A percentile compares a stretch with the other conserved stretches of the same genome.
Conservation (phyloP, 2,888 invertebrate species). For the Pyrgus malvae region DNA sequence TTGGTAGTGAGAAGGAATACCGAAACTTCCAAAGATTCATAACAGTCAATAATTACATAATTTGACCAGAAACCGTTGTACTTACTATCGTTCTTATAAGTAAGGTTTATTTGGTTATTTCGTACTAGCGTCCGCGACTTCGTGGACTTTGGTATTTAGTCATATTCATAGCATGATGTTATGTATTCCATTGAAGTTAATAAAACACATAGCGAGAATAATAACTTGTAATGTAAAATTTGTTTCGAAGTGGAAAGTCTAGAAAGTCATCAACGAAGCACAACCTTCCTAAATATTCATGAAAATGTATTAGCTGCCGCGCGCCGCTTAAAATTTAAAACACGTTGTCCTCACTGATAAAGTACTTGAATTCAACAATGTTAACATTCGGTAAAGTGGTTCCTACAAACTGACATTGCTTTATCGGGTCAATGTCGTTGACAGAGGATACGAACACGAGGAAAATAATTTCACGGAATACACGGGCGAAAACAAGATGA, state of each 20-base stretch:
- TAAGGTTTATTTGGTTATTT: no score
- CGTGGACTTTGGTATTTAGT: no score
- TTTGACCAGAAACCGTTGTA: no score
- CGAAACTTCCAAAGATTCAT: conserved; percentile 25
- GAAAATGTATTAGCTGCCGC: conserved; percentile 17
- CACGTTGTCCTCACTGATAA: conserved; percentile 51
- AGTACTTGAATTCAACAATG: conserved; percentile 21
- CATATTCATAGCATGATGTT: no score
- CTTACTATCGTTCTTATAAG: no score
- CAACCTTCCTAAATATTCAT: conserved; percentile 48
- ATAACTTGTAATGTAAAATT: background rate
- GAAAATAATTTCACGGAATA: conserved; percentile 60
- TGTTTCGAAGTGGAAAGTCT: background rate
- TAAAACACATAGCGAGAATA: no score
- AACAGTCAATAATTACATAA: conserved; percentile 28
- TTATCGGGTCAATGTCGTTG: conserved; percentile 68
- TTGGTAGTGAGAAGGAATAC: conserved; percentile 2
- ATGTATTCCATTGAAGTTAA: no score
- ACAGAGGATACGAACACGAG: conserved; percentile 45
- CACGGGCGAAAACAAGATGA: conserved; percentile 44
- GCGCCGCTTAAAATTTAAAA: conserved; percentile 34
- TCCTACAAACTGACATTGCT: conserved; percentile 56
- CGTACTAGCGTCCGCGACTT: no score
- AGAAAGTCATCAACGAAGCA: conserved; percentile 26
- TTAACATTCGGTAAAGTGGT: conserved; percentile 39